Percentiles rank a stretch among this genome's conserved stretches.
Conservation (phyloP, 1,140 invertebrate species). For the Conopomorpha cramerella region DNA sequence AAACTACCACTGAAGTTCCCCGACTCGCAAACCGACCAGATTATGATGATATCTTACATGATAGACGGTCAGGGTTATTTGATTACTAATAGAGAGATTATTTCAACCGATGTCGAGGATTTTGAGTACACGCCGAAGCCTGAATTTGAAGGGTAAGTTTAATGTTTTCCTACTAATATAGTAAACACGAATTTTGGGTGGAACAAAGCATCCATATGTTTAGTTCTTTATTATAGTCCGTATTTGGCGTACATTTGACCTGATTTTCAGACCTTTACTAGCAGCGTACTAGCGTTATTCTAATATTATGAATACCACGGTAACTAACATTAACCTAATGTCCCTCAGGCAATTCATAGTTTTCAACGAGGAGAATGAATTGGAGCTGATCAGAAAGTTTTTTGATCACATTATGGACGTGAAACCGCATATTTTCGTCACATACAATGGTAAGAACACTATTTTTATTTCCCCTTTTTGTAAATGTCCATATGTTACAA, state of each 20-base stretch:
- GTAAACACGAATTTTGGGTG: too few species aligned
- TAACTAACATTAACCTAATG: too few species aligned
- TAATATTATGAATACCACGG: too few species aligned
- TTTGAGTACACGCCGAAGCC: slow-evolving; percentile 99
- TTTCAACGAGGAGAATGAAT: slow-evolving; percentile 86
- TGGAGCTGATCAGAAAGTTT: slow-evolving; percentile 81
- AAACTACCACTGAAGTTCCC: slow-evolving; percentile 98
- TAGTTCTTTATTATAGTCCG: too few species aligned
- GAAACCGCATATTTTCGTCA: slow-evolving; percentile 95
- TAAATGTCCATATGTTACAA: too few species aligned
- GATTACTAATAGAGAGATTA: slow-evolving; percentile 96
- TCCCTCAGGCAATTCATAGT: slow-evolving; percentile 60
- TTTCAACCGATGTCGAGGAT: slow-evolving; percentile 92
- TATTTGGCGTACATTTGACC: too few species aligned
- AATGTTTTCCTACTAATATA: too few species aligned
- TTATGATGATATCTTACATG: slow-evolving; percentile 99
- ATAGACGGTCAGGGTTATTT: slow-evolving; percentile 94
- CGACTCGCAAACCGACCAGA: slow-evolving; percentile 90
- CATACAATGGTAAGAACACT: slow-evolving; percentile 93
- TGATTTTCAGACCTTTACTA: too few species aligned
- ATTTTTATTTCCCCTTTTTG: too few species aligned
- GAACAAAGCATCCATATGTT: too few species aligned
- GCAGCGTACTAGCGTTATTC: too few species aligned
- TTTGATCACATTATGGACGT: slow-evolving; percentile 97
- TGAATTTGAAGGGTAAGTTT: slow-evolving; percentile 87